Evolutionary conservation across 2,113 vertebrate genomes (phyloP).

Genomic region (Neodontobutis hainanensis): DNA sequence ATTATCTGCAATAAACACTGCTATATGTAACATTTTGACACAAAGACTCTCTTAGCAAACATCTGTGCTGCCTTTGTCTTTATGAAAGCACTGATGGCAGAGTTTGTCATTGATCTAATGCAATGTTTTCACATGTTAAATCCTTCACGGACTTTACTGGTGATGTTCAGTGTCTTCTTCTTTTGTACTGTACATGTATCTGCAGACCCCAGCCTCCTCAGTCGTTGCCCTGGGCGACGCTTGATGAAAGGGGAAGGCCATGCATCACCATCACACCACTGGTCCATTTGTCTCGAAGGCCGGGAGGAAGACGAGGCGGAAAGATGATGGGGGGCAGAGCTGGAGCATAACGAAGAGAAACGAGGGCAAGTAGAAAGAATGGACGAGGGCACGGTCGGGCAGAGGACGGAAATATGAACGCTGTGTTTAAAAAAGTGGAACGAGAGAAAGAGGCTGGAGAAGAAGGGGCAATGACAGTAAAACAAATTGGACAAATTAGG

Average conservation of each 20-base stretch:
- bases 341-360: slow-evolving; percentile 24
- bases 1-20: too few species aligned
- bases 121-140: neutral
- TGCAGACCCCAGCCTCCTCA: slow-evolving; percentile 12
- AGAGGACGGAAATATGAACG: neutral
- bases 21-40: too few species aligned
- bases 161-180: neutral
- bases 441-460: neutral
- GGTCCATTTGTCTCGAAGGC: slow-evolving; percentile 45
- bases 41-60: too few species aligned
- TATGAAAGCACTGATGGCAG: too few species aligned
- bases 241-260: slow-evolving; percentile 33
- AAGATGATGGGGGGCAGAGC: neutral
- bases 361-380: slow-evolving; percentile 23
- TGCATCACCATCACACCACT: slow-evolving; percentile 45
- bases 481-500: too few species aligned
- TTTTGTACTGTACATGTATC: slow-evolving; percentile 1
- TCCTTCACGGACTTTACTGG: neutral
- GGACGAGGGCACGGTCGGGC: neutral
- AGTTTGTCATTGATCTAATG: too few species aligned
- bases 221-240: slow-evolving; percentile 31
- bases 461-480: too few species aligned
- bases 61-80: too few species aligned
- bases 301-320: slow-evolving; percentile 32
- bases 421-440: too few species aligned